Evolutionary conservation across 2,113 vertebrate genomes (phyloP).

Genomic region (Butorides virescens): DNA sequence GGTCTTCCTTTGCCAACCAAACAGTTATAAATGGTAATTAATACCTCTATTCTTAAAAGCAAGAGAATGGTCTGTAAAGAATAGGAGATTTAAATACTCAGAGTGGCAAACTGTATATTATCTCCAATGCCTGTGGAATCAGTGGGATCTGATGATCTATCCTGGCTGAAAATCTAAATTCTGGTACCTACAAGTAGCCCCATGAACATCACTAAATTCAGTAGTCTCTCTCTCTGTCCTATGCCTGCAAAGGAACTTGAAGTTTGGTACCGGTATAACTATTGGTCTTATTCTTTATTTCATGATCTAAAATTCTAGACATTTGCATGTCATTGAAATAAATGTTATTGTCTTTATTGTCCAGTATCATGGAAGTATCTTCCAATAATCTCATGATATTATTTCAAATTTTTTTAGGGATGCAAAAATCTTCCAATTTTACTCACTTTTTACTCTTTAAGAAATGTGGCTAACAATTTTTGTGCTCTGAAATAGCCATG

Average conservation of each 20-base stretch:
- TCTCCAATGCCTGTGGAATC: background rate
- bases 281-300: background rate
- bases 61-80: background rate
- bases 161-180: background rate
- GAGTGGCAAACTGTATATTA: background rate
- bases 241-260: background rate
- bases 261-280: background rate
- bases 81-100: background rate
- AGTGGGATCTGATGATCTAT: background rate
- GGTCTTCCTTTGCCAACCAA: background rate
- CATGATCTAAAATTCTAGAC: background rate
- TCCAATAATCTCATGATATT: background rate
- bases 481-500: background rate
- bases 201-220: background rate
- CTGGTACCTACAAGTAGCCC: background rate
- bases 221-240: background rate
- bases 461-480: background rate
- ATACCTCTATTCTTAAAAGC: background rate
- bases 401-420: background rate
- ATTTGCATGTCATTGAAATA: background rate
- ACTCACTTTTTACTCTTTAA: background rate
- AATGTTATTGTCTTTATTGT: background rate
- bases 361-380: background rate
- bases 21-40: background rate
- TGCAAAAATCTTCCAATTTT: background rate